A percentile compares a stretch with the other conserved stretches of the same genome.
Evolutionary conservation across 1,140 invertebrate genomes (phyloP).

Genomic region (Arctopsyche grandis): DNA sequence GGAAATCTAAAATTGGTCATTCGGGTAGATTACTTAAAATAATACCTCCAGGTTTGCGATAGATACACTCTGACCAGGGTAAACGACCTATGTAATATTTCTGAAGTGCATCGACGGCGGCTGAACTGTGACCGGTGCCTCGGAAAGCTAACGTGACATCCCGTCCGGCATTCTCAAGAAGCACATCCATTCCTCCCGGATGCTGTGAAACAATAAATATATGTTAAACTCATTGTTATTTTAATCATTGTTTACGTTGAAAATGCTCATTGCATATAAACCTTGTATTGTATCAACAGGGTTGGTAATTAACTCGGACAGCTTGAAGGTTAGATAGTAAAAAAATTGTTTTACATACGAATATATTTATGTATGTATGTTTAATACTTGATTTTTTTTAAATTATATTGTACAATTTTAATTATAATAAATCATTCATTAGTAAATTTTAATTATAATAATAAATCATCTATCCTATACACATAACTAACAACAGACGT

Average conservation of each 20-base stretch:
- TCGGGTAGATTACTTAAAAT: conserved; percentile 63
- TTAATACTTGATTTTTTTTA: no score
- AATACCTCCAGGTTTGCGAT: conserved; percentile 66
- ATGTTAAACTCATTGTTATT: conserved; percentile 26
- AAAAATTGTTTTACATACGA: no score
- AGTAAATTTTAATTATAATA: no score
- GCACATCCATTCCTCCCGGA: conserved; percentile 85
- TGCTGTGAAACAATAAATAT: conserved; percentile 68
- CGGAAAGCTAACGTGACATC: conserved; percentile 88
- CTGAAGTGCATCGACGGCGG: conserved; percentile 70
- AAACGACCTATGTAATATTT: conserved; percentile 79
- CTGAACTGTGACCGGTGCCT: conserved; percentile 79
- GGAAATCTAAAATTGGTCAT: conserved; percentile 47
- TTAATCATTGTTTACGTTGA: no score
- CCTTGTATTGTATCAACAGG: no score
- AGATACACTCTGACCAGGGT: conserved; percentile 75
- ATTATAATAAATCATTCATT: no score
- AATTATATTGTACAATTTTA: no score
- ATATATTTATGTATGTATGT: neutral
- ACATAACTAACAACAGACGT: no score
- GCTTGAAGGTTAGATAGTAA: no score
- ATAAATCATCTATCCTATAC: no score
- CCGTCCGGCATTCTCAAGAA: conserved; percentile 86
- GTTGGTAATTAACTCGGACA: no score
- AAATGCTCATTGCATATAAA: no score